Evolutionary conservation across 2,113 vertebrate genomes (phyloP).

Genomic region (Oryzias javanicus): DNA sequence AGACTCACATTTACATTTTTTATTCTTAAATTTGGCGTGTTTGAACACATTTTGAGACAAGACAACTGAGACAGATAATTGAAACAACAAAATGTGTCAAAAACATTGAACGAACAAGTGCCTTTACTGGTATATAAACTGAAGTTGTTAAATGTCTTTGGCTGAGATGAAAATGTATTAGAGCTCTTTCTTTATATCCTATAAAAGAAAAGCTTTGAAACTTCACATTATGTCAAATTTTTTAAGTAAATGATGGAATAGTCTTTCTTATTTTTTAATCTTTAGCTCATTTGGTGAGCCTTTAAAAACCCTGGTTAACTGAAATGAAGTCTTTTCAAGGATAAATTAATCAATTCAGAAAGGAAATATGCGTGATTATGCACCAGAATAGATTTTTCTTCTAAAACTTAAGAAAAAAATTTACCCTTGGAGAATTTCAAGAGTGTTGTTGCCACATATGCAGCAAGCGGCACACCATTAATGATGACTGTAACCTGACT

Average conservation of each 20-base stretch:
- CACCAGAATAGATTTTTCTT: too few relatives aligned
- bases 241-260: neutral
- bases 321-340: too few relatives aligned
- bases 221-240: neutral
- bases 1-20: too few relatives aligned
- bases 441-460: constrained; percentile 37
- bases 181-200: too few relatives aligned
- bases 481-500: constrained; percentile 58
- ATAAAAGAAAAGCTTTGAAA: neutral
- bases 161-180: neutral
- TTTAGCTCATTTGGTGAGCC: too few relatives aligned
- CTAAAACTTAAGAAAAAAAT: neutral
- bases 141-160: neutral
- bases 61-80: too few relatives aligned
- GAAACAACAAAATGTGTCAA: neutral
- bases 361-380: too few relatives aligned
- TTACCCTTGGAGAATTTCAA: constrained; percentile 42
- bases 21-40: too few relatives aligned
- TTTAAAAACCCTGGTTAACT: too few relatives aligned
- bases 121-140: constrained; percentile 1
- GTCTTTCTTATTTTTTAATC: neutral
- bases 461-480: constrained; percentile 38
- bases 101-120: constrained; percentile 2
- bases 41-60: too few relatives aligned
- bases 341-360: too few relatives aligned